phyloP scores from a whole-genome alignment of 2,797 vertebrate species.

The Rhadinocentrus ornatus region DNA sequence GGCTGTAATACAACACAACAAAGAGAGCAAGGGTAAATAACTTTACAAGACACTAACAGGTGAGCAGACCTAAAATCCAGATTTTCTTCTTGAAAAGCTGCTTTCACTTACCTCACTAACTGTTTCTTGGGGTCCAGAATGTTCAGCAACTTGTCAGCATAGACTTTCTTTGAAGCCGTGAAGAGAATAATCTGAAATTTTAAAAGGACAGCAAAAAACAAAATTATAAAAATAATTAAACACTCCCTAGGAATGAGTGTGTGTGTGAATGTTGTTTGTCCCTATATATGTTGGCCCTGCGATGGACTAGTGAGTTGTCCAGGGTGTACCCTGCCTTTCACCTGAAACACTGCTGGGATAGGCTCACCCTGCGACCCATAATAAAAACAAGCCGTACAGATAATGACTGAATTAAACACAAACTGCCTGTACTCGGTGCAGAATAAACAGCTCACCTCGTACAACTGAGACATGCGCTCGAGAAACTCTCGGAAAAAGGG shows the following conservation, averaged over 20 bases:
- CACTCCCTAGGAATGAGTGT: no score
- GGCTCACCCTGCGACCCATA: no score
- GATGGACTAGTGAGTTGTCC: no score
- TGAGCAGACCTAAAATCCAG: background rate
- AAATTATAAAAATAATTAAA: no score
- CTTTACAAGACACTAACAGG: background rate
- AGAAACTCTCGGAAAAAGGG: slow-evolving; percentile 99
- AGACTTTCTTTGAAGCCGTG: slow-evolving; percentile 99
- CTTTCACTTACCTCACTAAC: slow-evolving; percentile 90
- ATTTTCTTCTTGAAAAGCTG: background rate
- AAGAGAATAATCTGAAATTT: slow-evolving; percentile 95
- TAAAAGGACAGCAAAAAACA: slow-evolving; percentile 2
- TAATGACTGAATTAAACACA: slow-evolving; percentile 19
- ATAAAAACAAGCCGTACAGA: no score
- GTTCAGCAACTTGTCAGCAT: slow-evolving; percentile 98
- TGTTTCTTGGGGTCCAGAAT: slow-evolving; percentile 99
- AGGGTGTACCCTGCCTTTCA: no score
- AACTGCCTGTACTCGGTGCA: slow-evolving; percentile 9
- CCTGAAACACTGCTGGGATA: no score
- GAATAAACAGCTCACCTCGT: slow-evolving; percentile 90
- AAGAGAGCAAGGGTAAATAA: background rate
- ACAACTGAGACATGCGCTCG: slow-evolving; percentile 98
- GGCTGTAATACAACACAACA: no score
- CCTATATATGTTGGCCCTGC: no score
- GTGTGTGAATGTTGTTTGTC: no score